A percentile compares a stretch with the other conserved stretches of the same genome.
phyloP scores from a whole-genome alignment of 2,888 invertebrate species.

The Apomyelois bistriatella region DNA sequence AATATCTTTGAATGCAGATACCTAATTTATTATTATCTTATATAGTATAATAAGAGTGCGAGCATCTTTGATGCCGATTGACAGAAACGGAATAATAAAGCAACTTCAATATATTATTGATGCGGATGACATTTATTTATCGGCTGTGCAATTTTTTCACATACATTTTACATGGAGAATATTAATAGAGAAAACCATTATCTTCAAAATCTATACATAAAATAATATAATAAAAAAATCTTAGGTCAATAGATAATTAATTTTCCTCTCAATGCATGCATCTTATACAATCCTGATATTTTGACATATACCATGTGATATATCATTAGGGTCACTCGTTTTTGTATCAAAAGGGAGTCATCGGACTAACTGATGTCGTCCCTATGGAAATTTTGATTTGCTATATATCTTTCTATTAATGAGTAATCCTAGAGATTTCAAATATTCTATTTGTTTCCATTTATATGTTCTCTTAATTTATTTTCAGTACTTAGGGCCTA shows the following conservation, averaged over 20 bases:
- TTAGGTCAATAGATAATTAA: neutral
- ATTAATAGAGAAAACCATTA: neutral
- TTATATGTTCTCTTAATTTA: slow-evolving; percentile 48
- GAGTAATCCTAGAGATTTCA: slow-evolving; percentile 36
- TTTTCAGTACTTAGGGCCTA: slow-evolving; percentile 69
- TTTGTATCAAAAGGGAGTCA: slow-evolving; percentile 3
- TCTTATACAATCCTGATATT: slow-evolving; percentile 28
- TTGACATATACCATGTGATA: slow-evolving; percentile 42
- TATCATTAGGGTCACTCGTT: slow-evolving; percentile 29
- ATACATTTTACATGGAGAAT: slow-evolving; percentile 2
- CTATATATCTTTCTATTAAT: slow-evolving; percentile 26
- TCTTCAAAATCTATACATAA: no score
- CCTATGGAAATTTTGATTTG: neutral
- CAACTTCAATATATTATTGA: slow-evolving; percentile 22
- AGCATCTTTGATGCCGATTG: slow-evolving; percentile 35
- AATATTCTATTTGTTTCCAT: slow-evolving; percentile 34
- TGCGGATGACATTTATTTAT: slow-evolving; percentile 34
- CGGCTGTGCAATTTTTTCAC: slow-evolving; percentile 43
- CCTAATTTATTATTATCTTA: slow-evolving; percentile 44
- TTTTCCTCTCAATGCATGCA: slow-evolving; percentile 4
- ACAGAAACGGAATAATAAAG: slow-evolving; percentile 27
- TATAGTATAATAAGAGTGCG: slow-evolving; percentile 48
- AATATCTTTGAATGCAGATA: slow-evolving; percentile 44
- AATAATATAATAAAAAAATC: neutral
- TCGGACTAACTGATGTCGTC: neutral